Conservation (phyloP, 2,113 vertebrate species). For the Girardinichthys multiradiatus region DNA sequence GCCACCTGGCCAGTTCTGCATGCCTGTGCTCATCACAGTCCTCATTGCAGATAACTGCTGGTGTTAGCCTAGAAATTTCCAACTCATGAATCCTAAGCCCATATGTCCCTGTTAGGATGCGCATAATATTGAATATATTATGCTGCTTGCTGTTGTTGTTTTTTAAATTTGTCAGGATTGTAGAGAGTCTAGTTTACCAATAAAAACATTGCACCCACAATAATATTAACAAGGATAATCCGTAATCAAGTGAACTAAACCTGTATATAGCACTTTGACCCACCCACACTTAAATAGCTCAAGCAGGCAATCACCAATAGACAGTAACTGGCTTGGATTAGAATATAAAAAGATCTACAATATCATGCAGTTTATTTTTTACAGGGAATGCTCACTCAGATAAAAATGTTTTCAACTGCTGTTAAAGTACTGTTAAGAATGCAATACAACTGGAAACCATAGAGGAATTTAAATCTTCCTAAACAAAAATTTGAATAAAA, state of each 20-base stretch:
- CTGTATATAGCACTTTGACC: background rate
- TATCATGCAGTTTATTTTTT: background rate
- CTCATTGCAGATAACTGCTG: constrained; percentile 71
- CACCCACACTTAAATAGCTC: too few relatives aligned
- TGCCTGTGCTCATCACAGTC: constrained; percentile 65
- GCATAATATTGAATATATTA: constrained; percentile 61
- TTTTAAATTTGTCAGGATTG: constrained; percentile 18
- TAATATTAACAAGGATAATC: background rate
- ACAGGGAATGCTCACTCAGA: background rate
- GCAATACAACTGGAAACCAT: background rate
- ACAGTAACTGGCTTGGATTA: background rate
- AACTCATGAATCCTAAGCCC: constrained; percentile 54
- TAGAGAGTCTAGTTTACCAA: constrained; percentile 9
- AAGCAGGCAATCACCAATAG: too few relatives aligned
- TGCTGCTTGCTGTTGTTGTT: constrained; percentile 10
- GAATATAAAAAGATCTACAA: background rate
- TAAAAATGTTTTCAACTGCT: background rate
- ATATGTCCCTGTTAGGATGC: constrained; percentile 69
- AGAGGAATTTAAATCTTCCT: background rate
- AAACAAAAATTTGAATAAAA: background rate
- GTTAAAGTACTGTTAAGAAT: background rate
- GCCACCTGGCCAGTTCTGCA: constrained; percentile 70
- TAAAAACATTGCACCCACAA: background rate
- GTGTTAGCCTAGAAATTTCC: constrained; percentile 58
- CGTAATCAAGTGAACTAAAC: background rate